Conservation (phyloP, 1,140 invertebrate genomes). For the Aleiodes sp. region DNA sequence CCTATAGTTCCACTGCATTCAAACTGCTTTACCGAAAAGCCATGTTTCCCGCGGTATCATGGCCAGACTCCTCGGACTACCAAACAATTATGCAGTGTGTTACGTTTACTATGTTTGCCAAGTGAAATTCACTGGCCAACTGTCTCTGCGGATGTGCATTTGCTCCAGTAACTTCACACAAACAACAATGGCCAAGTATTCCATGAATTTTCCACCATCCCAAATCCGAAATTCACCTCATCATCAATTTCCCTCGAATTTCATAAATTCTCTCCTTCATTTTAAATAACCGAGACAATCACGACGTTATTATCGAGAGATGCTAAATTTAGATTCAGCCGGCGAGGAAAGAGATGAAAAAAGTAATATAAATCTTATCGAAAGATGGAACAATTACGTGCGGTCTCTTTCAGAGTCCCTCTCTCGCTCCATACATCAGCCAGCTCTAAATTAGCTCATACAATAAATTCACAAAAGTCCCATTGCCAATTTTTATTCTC, state of each 20-base stretch:
- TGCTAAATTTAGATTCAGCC: background rate
- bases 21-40: too few relatives aligned
- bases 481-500: background rate
- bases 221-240: background rate
- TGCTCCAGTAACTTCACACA: slow-evolving; percentile 27
- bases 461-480: slow-evolving; percentile 59
- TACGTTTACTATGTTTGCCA: slow-evolving; percentile 34
- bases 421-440: slow-evolving; percentile 30
- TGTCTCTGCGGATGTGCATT: background rate
- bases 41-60: background rate
- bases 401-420: slow-evolving; percentile 17
- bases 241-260: background rate
- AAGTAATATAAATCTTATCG: background rate
- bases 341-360: background rate
- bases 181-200: background rate
- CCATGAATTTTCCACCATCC: slow-evolving; percentile 1
- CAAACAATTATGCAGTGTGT: slow-evolving; percentile 50
- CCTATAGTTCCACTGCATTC: too few relatives aligned
- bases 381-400: slow-evolving; percentile 10
- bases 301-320: too few relatives aligned
- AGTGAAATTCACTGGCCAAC: background rate
- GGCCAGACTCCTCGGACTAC: background rate
- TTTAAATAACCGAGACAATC: too few relatives aligned
- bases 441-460: slow-evolving; percentile 58
- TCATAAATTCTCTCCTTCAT: too few relatives aligned